Evolutionary conservation across 2,113 vertebrate species (phyloP).

Genomic region (Xiphophorus maculatus): DNA sequence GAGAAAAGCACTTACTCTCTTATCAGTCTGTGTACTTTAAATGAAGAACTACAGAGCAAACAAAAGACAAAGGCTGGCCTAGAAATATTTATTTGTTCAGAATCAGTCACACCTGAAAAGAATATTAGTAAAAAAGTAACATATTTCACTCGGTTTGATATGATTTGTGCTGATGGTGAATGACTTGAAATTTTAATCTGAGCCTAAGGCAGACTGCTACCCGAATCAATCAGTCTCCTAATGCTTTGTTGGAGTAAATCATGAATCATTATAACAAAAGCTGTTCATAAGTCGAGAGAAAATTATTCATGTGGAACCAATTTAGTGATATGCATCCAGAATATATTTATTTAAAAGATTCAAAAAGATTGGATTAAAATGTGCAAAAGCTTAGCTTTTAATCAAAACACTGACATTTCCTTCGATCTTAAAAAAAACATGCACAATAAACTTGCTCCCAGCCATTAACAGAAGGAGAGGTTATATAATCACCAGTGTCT

Average conservation of each 20-base stretch:
- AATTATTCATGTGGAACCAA: constrained; percentile 24
- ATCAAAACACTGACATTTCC: background rate
- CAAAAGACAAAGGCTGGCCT: background rate
- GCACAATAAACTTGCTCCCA: constrained; percentile 12
- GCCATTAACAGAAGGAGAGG: constrained; percentile 49
- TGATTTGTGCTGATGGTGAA: constrained; percentile 35
- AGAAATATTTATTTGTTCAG: background rate
- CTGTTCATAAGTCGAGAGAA: constrained; percentile 16
- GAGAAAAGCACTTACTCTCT: background rate
- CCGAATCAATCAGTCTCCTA: constrained; percentile 44
- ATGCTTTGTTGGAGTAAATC: constrained; percentile 21
- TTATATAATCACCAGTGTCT: constrained; percentile 44
- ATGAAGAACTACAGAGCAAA: background rate
- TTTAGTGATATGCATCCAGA: background rate
- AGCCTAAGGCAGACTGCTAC: constrained; percentile 37
- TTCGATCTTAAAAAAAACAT: constrained; percentile 12
- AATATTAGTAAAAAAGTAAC: background rate
- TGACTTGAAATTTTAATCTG: constrained; percentile 31
- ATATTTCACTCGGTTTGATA: constrained; percentile 2
- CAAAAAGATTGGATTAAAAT: background rate
- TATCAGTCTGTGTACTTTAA: background rate
- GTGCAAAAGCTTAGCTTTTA: background rate
- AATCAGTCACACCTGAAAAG: background rate
- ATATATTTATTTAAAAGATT: constrained; percentile 1
- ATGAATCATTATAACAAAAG: constrained; percentile 40